Base-by-base conservation (phyloP, 2,888 invertebrate genomes). In the Dicranocentrus wangi region DNA sequence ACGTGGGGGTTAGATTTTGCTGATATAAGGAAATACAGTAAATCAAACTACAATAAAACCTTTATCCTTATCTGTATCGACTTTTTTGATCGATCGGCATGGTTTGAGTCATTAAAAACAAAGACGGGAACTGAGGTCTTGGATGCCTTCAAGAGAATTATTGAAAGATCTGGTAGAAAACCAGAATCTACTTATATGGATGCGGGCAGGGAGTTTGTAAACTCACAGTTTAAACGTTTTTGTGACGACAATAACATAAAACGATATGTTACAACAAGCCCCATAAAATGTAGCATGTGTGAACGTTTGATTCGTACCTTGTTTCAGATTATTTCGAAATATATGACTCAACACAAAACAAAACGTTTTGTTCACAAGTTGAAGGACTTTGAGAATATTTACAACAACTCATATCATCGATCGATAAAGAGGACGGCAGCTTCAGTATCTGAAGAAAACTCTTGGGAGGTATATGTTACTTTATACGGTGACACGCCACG, bases 41-140 rank as follows among this genome's bases (percentile, higher is more conserved):
- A 78, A n/a, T 66, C 72, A 1, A 85, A 85, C 53, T 66, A 76
- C 17, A 21, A 42, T 5, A 75, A 76, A 28, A 81, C 60, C 15
- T 85, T 70, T 55, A 27, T 86, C 8, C 58, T 86, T 3, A 71
- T 63, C 13, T 75, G 82, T 10, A 83, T 86, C 13, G 85, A 85
- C 53, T 77, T 72, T 21, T 85, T 85, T 28, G 81, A 75, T 68
- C 81, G 84, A 58, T 76, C 72, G 43, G 85, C 85, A 1, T 87
- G 83, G 83, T 78, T 85, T 15, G 63, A 70, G 2, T 58, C 82
- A 10, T 39, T 83, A 0, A 82, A 83, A 43, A 72, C 51, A 25
- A 85, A 86, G 65, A 63, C 63, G 7, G 51, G 32, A 0, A 66
- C 68, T 1, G 65, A 81, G 32, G 80, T 83, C 0, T 5, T 63